Percentiles rank a stretch among this genome's conserved stretches.
phyloP scores from a whole-genome alignment of 37 sponge, comb jelly and placozoan species.

The Bolinopsis microptera region DNA sequence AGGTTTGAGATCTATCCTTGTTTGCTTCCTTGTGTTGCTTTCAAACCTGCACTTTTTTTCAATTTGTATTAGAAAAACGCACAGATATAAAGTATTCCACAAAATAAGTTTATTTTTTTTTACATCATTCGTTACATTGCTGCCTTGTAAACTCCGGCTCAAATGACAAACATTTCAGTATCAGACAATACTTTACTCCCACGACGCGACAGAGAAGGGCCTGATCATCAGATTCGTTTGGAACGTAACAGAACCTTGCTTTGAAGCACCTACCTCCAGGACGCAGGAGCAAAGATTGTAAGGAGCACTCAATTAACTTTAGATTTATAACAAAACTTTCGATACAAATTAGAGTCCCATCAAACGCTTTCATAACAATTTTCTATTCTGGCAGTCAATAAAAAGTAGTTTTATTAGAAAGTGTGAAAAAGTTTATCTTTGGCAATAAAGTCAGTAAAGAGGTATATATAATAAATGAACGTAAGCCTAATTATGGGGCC shows the following conservation, averaged over 20 bases:
- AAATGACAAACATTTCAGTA: neutral
- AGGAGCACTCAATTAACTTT: neutral
- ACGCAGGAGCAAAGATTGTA: slow-evolving; percentile 43
- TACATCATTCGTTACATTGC: neutral
- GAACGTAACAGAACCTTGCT: slow-evolving; percentile 17
- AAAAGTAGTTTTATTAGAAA: too few species aligned
- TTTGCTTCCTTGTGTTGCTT: neutral
- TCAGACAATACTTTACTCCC: neutral
- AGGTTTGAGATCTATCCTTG: neutral
- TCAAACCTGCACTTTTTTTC: neutral
- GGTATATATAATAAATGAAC: too few species aligned
- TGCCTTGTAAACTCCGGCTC: neutral
- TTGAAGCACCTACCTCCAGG: slow-evolving; percentile 51
- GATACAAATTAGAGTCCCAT: too few species aligned
- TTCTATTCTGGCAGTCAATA: too few species aligned
- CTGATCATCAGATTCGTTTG: slow-evolving; percentile 57
- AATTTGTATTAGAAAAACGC: neutral
- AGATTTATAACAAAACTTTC: too few species aligned
- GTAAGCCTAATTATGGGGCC: neutral
- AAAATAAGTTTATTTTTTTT: too few species aligned
- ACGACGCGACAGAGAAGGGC: slow-evolving; percentile 60
- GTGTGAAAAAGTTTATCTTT: too few species aligned
- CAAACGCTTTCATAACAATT: too few species aligned
- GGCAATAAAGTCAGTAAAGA: too few species aligned
- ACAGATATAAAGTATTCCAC: neutral